Percentiles rank a stretch among this genome's conserved stretches.
Evolutionary conservation across 2,797 vertebrate species (phyloP).

Genomic region (Pygocentrus nattereri): DNA sequence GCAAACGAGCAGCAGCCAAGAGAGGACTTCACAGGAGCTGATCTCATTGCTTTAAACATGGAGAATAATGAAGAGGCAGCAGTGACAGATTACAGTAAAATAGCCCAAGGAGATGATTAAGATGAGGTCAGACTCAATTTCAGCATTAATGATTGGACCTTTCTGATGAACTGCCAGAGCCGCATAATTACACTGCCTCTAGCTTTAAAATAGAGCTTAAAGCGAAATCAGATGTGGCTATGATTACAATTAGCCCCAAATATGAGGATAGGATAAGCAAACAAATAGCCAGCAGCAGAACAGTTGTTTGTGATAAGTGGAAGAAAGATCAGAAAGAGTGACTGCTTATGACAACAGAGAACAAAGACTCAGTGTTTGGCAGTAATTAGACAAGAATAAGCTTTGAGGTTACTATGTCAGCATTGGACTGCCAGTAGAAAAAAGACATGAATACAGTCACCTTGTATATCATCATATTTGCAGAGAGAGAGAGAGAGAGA

Average conservation of each 20-base stretch:
- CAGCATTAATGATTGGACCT: conserved; percentile 39
- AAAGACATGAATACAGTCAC: background rate
- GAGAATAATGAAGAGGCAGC: conserved; percentile 46
- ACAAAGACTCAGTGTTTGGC: conserved; percentile 29
- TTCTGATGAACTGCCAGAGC: conserved; percentile 33
- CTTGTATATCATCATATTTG: background rate
- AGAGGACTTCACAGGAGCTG: conserved; percentile 39
- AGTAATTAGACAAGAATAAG: conserved; percentile 31
- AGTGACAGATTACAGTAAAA: conserved; percentile 42
- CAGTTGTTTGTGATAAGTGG: conserved; percentile 25
- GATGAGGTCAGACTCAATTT: conserved; percentile 49
- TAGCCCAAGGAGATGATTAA: conserved; percentile 48
- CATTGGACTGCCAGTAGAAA: background rate
- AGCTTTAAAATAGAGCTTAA: conserved; percentile 35
- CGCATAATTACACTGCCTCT: conserved; percentile 34
- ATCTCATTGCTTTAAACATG: conserved; percentile 43
- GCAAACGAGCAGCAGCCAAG: conserved; percentile 36
- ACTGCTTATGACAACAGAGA: conserved; percentile 26
- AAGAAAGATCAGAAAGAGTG: conserved; percentile 32
- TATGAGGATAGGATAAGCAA: conserved; percentile 36
- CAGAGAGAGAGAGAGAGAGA: conserved; percentile 16
- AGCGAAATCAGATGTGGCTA: conserved; percentile 12
- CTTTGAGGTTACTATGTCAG: conserved; percentile 26
- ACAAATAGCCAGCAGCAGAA: conserved; percentile 30
- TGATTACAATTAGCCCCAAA: conserved; percentile 5